Evolutionary conservation across 2,797 vertebrate genomes (phyloP), one percentile per base, ranked within the genome.

Genomic region (Aythya fuligula): DNA sequence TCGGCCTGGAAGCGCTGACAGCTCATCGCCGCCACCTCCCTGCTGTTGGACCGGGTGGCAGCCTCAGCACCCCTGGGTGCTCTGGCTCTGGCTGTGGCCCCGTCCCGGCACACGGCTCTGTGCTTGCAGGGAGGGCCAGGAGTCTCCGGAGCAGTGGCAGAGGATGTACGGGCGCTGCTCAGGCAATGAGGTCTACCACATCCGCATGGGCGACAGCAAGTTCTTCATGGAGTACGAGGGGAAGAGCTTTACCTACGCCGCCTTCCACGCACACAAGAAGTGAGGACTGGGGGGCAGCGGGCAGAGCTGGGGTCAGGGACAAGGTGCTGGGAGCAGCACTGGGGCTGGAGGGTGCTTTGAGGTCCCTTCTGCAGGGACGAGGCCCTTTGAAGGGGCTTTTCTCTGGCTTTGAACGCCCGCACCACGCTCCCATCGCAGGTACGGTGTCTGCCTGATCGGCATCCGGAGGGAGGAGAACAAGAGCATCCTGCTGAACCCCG

Each of bases 401-500:
- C 16, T 28, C 49, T 43, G 0, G 73, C 51, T 5, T 43, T 16
- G 53, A 83, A 7, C 27, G 18, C 34, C 16, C 72, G 15, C 4
- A 0, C 30, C 7, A 8, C 11, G 51, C 43, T 91, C 72, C 79
- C 1, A 13, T 17, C 57, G 1, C 96, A 99, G 99, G 96, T 99
- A 99, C 0, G 99, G 99, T 0, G 99, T 99, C 78, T 99, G 99
- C 95, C 97, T 99, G 95, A 99, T 99, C 1, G 99, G 99, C 7
- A 98, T 99, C 76, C 99, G 98, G 83, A 95, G 98, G 13, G 99
- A 99, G 90, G 99, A 99, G 53, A 98, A 98, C 96, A 99, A 98
- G 82, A 99, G 98, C 97, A 99, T 99, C 97, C 98, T 99, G 83
- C 97, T 99, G 89, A 99, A 99, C 94, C 99, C 99, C 0, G 99